Evolutionary conservation across 2,888 invertebrate genomes (phyloP), one percentile per base, ranked within the genome.

Genomic region (Marronus borbonicus): DNA sequence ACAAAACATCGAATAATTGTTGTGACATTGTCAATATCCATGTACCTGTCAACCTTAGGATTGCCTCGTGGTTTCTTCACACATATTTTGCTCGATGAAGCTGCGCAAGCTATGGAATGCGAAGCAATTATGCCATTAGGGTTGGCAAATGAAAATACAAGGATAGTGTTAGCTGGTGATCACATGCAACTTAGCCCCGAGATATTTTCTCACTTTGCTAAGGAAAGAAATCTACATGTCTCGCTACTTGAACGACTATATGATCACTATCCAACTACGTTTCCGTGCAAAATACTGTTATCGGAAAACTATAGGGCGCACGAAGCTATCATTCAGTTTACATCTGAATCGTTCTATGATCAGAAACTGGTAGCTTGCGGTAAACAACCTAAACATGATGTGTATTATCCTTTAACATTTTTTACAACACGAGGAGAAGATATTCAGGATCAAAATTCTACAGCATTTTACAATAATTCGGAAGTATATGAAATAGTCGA

Each of bases 101-200:
- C 96, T 0, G 96, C 96, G 0, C 96, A 96, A 86, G 95, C 95
- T 0, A 93, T 96, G 90, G 96, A 96, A 88, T 94, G 94, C 88
- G 96, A 96, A 87, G 94, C 95, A 0, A 92, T 96, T 14, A 94
- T 95, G 88, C 95, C 96, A 0, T 86, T 96, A 76, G 93, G 94
- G 0, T 86, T 96, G 78, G 95, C 95, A 2, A 93, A 92, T 80
- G 91, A 91, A 72, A 90, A 90, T 12, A 96, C 96, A 0, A 90
- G 95, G 62, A 91, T 96, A 77, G 94, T 96, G 0, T 88, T 96
- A 62, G 96, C 96, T 68, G 96, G 96, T 70, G 96, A 96, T 89
- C 95, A 96, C 85, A 95, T 95, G 94, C 93, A 95, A 90, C 90
- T 96, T 86, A 94, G 94, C 79, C 96, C 96, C 0, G 96, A 96